phyloP scores from a whole-genome alignment of 37 sponge, comb jelly and placozoan genomes.

The Petrosia ficiformis region DNA sequence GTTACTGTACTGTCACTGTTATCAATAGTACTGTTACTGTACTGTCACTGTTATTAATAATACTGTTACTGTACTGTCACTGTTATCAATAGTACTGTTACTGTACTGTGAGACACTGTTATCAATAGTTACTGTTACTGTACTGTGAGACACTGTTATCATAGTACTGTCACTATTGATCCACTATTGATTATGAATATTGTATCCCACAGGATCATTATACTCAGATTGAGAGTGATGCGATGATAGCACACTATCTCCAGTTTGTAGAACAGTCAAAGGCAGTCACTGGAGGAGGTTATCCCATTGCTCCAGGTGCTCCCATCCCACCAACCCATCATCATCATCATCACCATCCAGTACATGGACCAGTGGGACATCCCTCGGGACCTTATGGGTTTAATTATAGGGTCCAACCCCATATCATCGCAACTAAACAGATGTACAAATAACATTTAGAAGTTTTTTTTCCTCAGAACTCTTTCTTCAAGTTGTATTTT shows the following conservation, averaged over 20 bases:
- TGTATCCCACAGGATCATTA: neutral
- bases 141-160: too few species aligned
- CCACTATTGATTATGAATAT: too few species aligned
- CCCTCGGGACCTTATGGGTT: neutral
- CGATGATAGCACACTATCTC: conserved; percentile 44
- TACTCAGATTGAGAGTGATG: conserved; percentile 10
- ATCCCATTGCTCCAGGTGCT: neutral
- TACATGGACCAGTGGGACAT: neutral
- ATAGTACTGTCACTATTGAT: too few species aligned
- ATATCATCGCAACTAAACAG: neutral
- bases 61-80: too few species aligned
- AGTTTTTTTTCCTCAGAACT: neutral
- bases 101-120: too few species aligned
- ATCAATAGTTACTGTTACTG: too few species aligned
- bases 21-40: too few species aligned
- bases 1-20: too few species aligned
- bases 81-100: too few species aligned
- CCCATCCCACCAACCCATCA: conserved; percentile 8
- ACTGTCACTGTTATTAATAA: too few species aligned
- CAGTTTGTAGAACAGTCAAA: conserved; percentile 8
- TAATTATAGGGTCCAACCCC: neutral
- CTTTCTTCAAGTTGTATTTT: too few species aligned
- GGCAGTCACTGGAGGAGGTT: neutral
- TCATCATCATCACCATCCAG: neutral
- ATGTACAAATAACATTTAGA: neutral